Evolutionary conservation across 2,888 invertebrate genomes (phyloP), one percentile per base, ranked within the genome.

Genomic region (Drosophila kokeensis): DNA sequence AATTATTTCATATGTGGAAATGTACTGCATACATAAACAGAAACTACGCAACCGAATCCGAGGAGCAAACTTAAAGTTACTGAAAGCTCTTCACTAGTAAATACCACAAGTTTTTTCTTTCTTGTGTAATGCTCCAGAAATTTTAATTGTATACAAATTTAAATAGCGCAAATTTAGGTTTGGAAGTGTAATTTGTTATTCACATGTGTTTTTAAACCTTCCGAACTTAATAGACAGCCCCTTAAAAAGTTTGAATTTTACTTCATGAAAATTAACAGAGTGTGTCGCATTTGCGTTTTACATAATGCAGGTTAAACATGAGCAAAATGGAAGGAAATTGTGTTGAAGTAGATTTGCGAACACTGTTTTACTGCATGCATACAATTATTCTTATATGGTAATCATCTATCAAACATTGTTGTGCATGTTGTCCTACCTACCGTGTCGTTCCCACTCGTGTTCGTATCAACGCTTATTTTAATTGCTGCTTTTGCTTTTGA

Each of bases 1-100:
- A 88, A 85, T 88, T 85, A 85, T 84, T 88, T 85, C 79, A 88
- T 83, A 78, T 75, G 81, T 73, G 81, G 78, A 81, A 75, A 73
- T 81, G 87, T 69, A 71, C 67, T 69, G 83, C 75, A 84, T 76
- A 74, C 75, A 66, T 69, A 86, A 88, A 71, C 55, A 70, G 77
- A 71, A 71, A 50, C 61, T 67, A 57, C 73, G 53, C 50, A 61
- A 64, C 42, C 53, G 53, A 55, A 49, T 27, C 32, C 77, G 81
- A 74, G 86, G 69, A 34, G 30, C 54, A 27, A 13, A 2, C 11
- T 5, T 15, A 63, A 6, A 62, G 79, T 74, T 79, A 10, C 8
- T 53, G 8, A 8, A 15, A 40, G 2, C 11, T 3, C 21, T 18
- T 29, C 13, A 7, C 8, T 8, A 8, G 7, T 1, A 10, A 45